Evolutionary conservation across 2,113 vertebrate species (phyloP).

Genomic region (Macquaria australasica): DNA sequence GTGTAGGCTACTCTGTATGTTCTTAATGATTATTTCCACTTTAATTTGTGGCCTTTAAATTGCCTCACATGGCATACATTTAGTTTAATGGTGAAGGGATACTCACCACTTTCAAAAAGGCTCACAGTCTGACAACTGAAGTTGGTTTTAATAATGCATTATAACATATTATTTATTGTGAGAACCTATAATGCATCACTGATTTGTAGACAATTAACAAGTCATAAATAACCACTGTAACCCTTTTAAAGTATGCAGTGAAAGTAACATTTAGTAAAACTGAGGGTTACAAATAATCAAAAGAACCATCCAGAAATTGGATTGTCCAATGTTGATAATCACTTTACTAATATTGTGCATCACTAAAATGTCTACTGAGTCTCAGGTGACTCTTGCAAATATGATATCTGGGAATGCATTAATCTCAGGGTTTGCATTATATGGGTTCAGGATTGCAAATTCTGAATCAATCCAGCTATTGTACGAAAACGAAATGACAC

Average conservation of each 20-base stretch:
- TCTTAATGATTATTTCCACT: neutral
- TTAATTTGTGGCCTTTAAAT: conserved; percentile 1
- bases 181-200: neutral
- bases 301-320: neutral
- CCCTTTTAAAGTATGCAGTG: neutral
- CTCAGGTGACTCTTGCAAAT: neutral
- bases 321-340: too few relatives aligned
- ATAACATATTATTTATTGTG: neutral
- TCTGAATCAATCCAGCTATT: neutral
- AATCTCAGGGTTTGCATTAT: neutral
- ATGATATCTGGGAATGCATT: neutral
- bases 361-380: neutral
- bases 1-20: neutral
- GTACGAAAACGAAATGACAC: neutral
- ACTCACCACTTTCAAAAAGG: neutral
- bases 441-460: neutral
- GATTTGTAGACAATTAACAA: neutral
- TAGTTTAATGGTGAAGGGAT: neutral
- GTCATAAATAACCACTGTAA: neutral
- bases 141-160: neutral
- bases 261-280: neutral
- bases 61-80: too few relatives aligned
- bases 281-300: neutral
- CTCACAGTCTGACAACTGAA: neutral
- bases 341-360: neutral